Conservation (phyloP, 2,797 vertebrate species). For the Rhadinocentrus ornatus region DNA sequence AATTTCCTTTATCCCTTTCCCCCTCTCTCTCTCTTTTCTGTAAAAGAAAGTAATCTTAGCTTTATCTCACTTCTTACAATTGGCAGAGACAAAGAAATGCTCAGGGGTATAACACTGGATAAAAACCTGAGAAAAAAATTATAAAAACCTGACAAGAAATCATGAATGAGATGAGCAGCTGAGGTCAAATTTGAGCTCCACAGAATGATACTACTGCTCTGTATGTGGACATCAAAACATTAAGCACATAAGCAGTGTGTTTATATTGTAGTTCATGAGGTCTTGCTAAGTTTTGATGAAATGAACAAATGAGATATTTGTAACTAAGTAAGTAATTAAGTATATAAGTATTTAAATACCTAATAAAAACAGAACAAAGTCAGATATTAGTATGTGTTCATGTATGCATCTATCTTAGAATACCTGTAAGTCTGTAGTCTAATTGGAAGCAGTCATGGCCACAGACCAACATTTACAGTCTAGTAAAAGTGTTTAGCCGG, state of each 20-base stretch:
- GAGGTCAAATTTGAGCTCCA: constrained; percentile 7
- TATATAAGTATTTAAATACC: too few species aligned
- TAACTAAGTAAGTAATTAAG: too few species aligned
- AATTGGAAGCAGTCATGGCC: too few species aligned
- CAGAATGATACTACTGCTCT: background rate
- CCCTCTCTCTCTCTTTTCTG: background rate
- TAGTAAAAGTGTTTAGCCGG: too few species aligned
- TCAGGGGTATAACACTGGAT: constrained; percentile 22
- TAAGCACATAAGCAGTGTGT: background rate
- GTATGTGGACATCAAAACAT: background rate
- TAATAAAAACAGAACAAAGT: too few species aligned
- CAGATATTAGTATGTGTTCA: too few species aligned
- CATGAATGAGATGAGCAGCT: constrained; percentile 25
- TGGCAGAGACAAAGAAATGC: constrained; percentile 47
- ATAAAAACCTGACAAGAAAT: constrained; percentile 41
- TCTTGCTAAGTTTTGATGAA: too few species aligned
- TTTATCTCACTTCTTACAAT: constrained; percentile 51
- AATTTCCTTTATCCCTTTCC: constrained; percentile 25
- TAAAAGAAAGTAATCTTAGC: background rate
- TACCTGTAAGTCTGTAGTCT: too few species aligned
- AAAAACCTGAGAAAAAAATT: constrained; percentile 45
- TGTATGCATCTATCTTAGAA: too few species aligned
- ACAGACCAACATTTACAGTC: background rate
- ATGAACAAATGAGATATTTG: too few species aligned
- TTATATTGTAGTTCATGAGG: background rate